These are phyloP conservation scores for Silvanus unidentatus DNA, from an alignment of 2,888 invertebrate species.

Conservation along the genomic window DNA sequence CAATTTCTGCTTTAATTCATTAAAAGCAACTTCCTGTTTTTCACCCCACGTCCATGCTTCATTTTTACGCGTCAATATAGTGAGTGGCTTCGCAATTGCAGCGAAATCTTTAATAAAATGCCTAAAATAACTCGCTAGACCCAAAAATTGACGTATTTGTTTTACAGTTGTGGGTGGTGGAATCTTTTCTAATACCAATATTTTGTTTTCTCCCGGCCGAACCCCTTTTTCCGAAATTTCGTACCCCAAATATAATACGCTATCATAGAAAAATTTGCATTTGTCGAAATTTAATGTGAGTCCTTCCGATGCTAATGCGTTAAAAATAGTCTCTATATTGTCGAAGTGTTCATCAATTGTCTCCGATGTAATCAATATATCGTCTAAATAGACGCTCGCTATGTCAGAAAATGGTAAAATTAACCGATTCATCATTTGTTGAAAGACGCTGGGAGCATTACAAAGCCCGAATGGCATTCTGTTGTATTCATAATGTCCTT, in stretches of 20 bases:
- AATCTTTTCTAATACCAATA: constrained; percentile 25
- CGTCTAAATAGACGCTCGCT: constrained; percentile 14
- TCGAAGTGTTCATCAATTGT: constrained; percentile 11
- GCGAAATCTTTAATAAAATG: constrained; percentile 23
- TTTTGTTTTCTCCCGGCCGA: constrained; percentile 9
- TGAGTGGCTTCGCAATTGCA: constrained; percentile 18
- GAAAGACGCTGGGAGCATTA: constrained; percentile 35
- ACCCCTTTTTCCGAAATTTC: constrained; percentile 10
- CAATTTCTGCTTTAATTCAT: constrained; percentile 1
- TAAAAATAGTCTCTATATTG: constrained; percentile 9
- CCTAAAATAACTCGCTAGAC: constrained; percentile 22
- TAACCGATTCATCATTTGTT: constrained; percentile 19
- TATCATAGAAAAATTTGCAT: constrained; percentile 12
- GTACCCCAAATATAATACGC: constrained; percentile 13
- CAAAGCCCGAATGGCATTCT: constrained; percentile 34
- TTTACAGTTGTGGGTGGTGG: constrained; percentile 22
- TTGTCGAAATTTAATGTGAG: constrained; percentile 16
- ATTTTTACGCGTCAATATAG: constrained; percentile 16
- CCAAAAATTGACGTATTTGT: constrained; percentile 21
- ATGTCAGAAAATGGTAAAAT: not conserved
- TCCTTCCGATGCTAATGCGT: constrained; percentile 7
- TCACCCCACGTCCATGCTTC: not conserved
- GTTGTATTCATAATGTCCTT: constrained; percentile 33
- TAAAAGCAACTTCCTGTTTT: constrained; percentile 1
- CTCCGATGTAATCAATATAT: constrained; percentile 10